Evolutionary conservation across 1,140 invertebrate species (phyloP), one percentile per base, ranked within the genome.

Genomic region (Ruditapes philippinarum): DNA sequence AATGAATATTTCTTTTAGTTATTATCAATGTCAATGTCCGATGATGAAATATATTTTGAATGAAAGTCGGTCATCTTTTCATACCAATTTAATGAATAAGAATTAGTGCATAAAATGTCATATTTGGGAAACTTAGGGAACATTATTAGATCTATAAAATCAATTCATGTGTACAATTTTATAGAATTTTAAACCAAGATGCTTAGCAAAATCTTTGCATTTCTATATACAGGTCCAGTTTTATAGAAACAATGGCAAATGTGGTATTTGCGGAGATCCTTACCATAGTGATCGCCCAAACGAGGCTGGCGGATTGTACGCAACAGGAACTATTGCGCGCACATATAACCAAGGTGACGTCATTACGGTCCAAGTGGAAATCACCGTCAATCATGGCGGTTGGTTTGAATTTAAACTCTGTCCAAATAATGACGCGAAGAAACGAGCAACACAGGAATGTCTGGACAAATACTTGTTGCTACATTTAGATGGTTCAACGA

Each of bases 341-440:
- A 90, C 90, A 7, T 96, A 95, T 88, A 90, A 74, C 17, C 70
- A 79, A 70, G 95, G 94, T 31, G 81, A 92, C 22, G 68, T 88
- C 1, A 91, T 95, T 25, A 60, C 76, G 19, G 90, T 93, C 5
- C 60, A 42, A 28, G 90, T 93, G 9, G 90, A 94, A 79, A 60
- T 95, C 33, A 94, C 93, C 3, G 94, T 92, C 62, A 91, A 91
- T 62, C 93, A 94, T 78, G 89, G 91, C 90, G 98, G 98, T 14
- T 98, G 97, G 95, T 99, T 99, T 93, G 98, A 99, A 94, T 99
- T 99, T 95, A 96, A 98, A 83, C 92, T 98, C 0, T 99, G 98
- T 94, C 97, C 98, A 0, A 96, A 97, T 94, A 96, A 96, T 54
- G 95, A 96, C 95, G 90, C 83, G 12, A 81, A 42, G 14, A 90